Percentiles rank a stretch among this genome's conserved stretches.
Conservation (phyloP, 2,888 invertebrate genomes). For the Notocelia uddmanniana region DNA sequence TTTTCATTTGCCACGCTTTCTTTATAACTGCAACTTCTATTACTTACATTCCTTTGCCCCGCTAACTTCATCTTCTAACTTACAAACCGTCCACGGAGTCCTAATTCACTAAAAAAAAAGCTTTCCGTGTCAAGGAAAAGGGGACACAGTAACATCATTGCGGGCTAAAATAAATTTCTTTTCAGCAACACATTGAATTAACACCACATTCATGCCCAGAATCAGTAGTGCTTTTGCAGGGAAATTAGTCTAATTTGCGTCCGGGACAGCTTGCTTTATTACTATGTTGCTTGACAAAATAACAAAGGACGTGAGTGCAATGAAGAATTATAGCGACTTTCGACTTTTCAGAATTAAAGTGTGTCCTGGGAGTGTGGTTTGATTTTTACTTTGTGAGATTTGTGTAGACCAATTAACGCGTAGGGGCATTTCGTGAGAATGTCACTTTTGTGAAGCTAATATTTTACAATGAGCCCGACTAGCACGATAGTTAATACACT, state of each 20-base stretch:
- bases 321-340: not conserved
- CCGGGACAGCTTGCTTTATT: constrained; percentile 35
- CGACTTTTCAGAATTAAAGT: not conserved
- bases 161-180: constrained; percentile 35
- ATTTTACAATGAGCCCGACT: too few species aligned
- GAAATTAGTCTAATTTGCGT: constrained; percentile 42
- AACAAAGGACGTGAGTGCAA: not conserved
- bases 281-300: not conserved
- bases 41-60: not conserved
- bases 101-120: constrained; percentile 23
- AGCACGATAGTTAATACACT: too few species aligned
- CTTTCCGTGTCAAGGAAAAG: constrained; percentile 23
- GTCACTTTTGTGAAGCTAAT: too few species aligned
- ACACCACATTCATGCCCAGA: constrained; percentile 39
- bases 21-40: not conserved
- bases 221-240: constrained; percentile 37
- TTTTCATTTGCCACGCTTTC: not conserved
- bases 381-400: constrained; percentile 14
- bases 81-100: not conserved
- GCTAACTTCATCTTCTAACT: not conserved
- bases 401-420: not conserved
- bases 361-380: not conserved
- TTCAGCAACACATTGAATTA: constrained; percentile 41
- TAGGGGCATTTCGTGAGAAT: too few species aligned
- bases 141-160: constrained; percentile 7